A percentile compares a stretch with the other conserved stretches of the same genome.
phyloP scores from a whole-genome alignment of 2,113 vertebrate genomes.

The Bujurquina vittata region DNA sequence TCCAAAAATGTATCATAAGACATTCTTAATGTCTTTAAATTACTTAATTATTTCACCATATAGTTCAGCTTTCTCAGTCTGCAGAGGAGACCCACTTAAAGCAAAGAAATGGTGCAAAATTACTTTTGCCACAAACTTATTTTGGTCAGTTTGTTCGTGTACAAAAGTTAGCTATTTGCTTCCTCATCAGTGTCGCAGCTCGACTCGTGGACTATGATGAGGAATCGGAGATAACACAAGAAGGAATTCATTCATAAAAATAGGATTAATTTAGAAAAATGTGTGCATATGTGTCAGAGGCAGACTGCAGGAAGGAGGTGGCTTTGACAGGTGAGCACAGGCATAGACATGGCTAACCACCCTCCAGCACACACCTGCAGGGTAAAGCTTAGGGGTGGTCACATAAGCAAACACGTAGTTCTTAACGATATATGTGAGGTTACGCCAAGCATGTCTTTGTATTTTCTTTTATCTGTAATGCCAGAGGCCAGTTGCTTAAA shows the following conservation, averaged over 20 bases:
- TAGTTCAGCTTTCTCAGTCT: too few species aligned
- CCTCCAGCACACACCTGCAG: not conserved
- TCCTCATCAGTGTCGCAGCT: not conserved
- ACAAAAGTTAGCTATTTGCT: not conserved
- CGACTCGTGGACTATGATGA: not conserved
- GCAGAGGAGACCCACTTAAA: too few species aligned
- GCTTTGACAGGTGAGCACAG: not conserved
- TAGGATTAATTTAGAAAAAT: not conserved
- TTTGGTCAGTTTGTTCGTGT: too few species aligned
- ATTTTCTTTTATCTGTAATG: not conserved
- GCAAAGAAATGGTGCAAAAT: too few species aligned
- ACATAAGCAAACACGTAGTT: not conserved
- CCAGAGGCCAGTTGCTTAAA: not conserved
- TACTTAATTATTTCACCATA: too few species aligned
- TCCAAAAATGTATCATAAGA: too few species aligned
- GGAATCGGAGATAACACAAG: not conserved
- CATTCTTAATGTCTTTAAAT: too few species aligned
- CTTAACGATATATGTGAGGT: not conserved
- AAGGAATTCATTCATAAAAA: not conserved
- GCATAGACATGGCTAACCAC: too few species aligned
- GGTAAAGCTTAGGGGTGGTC: not conserved
- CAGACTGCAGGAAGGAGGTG: not conserved
- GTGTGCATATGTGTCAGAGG: not conserved
- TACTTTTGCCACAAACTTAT: too few species aligned
- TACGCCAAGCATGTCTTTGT: not conserved